Evolutionary conservation across 2,113 vertebrate genomes (phyloP).

Genomic region (Vidua macroura): DNA sequence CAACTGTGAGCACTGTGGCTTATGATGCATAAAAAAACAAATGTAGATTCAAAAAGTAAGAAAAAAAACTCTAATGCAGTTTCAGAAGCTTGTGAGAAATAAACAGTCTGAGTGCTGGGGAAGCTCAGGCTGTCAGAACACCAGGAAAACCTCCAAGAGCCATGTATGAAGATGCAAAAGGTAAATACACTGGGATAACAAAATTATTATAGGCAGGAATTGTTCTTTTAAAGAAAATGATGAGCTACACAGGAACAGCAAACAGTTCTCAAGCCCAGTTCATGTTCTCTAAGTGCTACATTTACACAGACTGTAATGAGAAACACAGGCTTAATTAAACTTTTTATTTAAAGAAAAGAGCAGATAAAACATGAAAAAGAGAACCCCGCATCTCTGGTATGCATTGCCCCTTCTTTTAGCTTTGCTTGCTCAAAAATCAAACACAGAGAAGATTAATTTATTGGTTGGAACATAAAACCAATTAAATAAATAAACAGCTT

Average conservation of each 20-base stretch:
- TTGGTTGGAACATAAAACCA: conserved; percentile 6
- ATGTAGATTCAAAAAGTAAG: not conserved
- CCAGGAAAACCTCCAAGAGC: not conserved
- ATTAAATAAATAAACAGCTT: conserved; percentile 53
- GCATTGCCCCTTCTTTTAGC: not conserved
- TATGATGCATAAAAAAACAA: conserved; percentile 4
- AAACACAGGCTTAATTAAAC: not conserved
- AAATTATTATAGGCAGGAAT: not conserved
- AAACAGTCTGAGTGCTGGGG: not conserved
- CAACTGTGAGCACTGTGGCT: not conserved
- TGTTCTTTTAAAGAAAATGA: not conserved
- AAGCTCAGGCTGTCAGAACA: not conserved
- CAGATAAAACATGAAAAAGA: not conserved
- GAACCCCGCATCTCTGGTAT: not conserved
- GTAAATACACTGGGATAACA: not conserved
- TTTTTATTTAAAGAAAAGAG: conserved; percentile 2
- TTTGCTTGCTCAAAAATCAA: conserved; percentile 2
- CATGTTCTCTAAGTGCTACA: not conserved
- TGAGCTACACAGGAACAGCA: not conserved
- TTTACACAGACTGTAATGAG: not conserved
- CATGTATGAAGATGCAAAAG: not conserved
- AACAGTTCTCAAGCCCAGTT: not conserved
- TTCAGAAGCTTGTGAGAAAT: conserved; percentile 18
- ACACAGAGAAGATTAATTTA: conserved; percentile 1
- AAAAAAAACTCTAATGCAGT: not conserved